A percentile compares a stretch with the other conserved stretches of the same genome.
Evolutionary conservation across 2,888 invertebrate species (phyloP).

Genomic region (Synanthedon tipuliformis): DNA sequence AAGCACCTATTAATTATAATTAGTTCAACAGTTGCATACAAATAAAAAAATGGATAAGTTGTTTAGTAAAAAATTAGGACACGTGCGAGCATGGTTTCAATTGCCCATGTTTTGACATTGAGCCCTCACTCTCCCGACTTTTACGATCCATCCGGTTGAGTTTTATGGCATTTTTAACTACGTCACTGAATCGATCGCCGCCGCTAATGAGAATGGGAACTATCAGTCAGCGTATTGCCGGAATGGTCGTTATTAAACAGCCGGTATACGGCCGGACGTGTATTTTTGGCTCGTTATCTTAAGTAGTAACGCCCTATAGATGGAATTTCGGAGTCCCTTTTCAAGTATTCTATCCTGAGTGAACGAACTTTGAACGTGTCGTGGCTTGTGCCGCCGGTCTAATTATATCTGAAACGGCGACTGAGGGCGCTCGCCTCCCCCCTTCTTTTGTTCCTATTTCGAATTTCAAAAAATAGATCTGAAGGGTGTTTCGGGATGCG

Average conservation of each 20-base stretch:
- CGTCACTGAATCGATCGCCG: constrained; percentile 13
- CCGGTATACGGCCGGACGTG: constrained; percentile 39
- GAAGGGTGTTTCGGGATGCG: constrained; percentile 58
- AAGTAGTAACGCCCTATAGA: constrained; percentile 26
- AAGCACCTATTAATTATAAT: no score
- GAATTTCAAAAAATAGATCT: constrained; percentile 60
- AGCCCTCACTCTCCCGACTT: not conserved
- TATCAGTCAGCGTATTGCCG: constrained; percentile 38
- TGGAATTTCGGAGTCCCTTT: constrained; percentile 28
- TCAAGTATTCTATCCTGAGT: constrained; percentile 43
- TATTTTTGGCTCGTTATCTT: constrained; percentile 39
- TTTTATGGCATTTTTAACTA: constrained; percentile 8
- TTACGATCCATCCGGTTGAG: not conserved
- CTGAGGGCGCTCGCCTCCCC: constrained; percentile 62
- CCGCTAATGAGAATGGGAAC: constrained; percentile 58
- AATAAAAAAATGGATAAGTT: not conserved
- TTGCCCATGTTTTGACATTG: not conserved
- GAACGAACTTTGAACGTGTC: constrained; percentile 53
- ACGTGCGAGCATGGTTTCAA: not conserved
- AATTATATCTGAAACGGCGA: constrained; percentile 39
- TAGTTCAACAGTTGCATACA: not conserved
- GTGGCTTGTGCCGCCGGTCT: constrained; percentile 47
- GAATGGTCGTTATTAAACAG: constrained; percentile 38
- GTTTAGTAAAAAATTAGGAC: not conserved
- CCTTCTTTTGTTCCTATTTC: constrained; percentile 68